Evolutionary conservation across 1,140 invertebrate genomes (phyloP), one percentile per base, ranked within the genome.

Genomic region (Drosophila murphyi): DNA sequence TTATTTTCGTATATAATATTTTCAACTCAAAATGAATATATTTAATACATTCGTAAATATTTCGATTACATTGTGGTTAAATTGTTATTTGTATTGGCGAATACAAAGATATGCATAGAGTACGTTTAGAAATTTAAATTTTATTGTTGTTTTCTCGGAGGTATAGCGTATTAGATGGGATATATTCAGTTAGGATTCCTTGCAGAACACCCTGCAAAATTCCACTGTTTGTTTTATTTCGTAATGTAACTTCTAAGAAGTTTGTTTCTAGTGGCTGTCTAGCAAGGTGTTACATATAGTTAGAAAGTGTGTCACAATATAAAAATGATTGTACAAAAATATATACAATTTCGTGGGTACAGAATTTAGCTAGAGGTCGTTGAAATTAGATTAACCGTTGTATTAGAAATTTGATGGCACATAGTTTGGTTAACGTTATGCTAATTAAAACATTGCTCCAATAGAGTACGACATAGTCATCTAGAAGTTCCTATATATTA

Each of bases 91-190:
- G 68, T 35, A 34, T 20, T 61, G 62, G 20, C 43, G 62, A 61
- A 51, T 70, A 57, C 29, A 62, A 6, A 50, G 65, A 74, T 69
- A 70, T 74, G 72, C 51, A 62, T 48, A 70, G 31, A 48, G n/a
- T 60, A 52, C 34, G 45, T 51, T 63, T 56, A 79, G 72, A 67
- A 62, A 61, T 35, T 71, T 67, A 57, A 56, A 62, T 63, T 60
- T 52, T 31, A 41, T 20, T 20, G 20, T 20, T 20, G 20, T 20
- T 20, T 20, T 20, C 20, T 78, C 79, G 82, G 82, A 87, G 82
- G 82, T 87, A 87, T 78, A 76, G 78, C 47, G 51, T 72, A 69
- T 65, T 74, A 63, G 67, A 72, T 78, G 75, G 82, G 82, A 87
- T 85, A 87, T 82, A 65, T 69, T 60, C 54, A 39, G 67, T 75